These are phyloP conservation scores for Helogale parvula DNA, from an alignment of 2,113 vertebrate species.

Conservation along the genomic window DNA sequence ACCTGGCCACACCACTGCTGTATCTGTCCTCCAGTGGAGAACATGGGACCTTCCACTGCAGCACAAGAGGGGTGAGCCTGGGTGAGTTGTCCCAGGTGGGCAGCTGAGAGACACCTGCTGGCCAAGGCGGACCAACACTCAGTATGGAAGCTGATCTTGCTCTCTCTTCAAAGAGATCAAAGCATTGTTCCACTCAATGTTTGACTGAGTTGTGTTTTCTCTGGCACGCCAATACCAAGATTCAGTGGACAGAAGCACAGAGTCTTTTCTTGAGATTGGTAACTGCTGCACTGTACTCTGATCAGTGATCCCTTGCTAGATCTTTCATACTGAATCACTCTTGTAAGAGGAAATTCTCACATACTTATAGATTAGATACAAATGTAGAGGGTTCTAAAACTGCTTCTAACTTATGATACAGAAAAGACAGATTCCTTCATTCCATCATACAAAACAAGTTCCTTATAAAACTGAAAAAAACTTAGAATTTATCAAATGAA, in stretches of 20 bases:
- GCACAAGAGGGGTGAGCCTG: background rate
- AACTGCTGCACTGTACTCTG: background rate
- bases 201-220: background rate
- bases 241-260: background rate
- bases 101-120: background rate
- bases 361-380: background rate
- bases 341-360: background rate
- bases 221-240: background rate
- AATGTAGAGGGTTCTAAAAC: background rate
- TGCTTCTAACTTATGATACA: background rate
- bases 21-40: background rate
- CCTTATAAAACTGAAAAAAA: background rate
- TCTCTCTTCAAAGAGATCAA: background rate
- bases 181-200: background rate
- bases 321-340: background rate
- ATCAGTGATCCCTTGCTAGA: background rate
- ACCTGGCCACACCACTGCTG: background rate
- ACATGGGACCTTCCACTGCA: background rate
- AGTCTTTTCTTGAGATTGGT: background rate
- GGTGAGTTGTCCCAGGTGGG: background rate
- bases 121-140: background rate
- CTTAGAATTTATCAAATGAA: background rate
- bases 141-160: background rate
- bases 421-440: background rate
- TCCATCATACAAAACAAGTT: background rate